Evolutionary conservation across 2,888 invertebrate genomes (phyloP), one percentile per base, ranked within the genome.

Genomic region (Nysson spinosus): DNA sequence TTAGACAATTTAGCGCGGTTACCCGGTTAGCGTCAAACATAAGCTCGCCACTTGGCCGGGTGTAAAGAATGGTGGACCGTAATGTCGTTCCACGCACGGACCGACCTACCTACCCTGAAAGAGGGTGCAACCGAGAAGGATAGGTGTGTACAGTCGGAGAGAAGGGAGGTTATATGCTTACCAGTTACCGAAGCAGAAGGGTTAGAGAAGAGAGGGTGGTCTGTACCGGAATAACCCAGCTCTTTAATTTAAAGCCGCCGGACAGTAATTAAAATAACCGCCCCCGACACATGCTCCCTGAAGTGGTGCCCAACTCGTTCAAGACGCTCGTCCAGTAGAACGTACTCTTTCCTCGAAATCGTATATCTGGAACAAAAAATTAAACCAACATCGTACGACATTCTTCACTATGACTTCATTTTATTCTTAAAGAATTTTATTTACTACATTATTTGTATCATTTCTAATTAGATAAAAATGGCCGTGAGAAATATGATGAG

Each of bases 201-300:
- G 77, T n/a, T n/a, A 72, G 75, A 69, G 69, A 55, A 75, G 79
- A 82, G 74, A 73, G 77, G 73, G 74, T 72, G 74, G 72, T 77
- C 78, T 74, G 76, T 78, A 78, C 78, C 71, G 79, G 82, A 83
- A 85, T 85, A 85, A 84, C 83, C 83, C 72, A 75, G 85, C 85
- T 85, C 86, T 86, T 86, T 85, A 86, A 86, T 86, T 86, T 83
- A 85, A 83, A 84, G 82, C 81, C 78, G 72, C 83, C 80, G 86
- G 86, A 86, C 86, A 85, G 86, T 86, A 86, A 86, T 86, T 86
- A 86, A 86, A 86, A 85, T 85, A 85, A 85, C 85, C 85, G 79
- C 79, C 84, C 83, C 79, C 73, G 60, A 80, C 82, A 80, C 83
- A 82, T 82, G 83, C 83, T 81, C 80, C 60, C 72, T 49, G 65